Evolutionary conservation across 2,113 vertebrate species (phyloP), one percentile per base, ranked within the genome.

Genomic region (Nothobranchius furzeri): DNA sequence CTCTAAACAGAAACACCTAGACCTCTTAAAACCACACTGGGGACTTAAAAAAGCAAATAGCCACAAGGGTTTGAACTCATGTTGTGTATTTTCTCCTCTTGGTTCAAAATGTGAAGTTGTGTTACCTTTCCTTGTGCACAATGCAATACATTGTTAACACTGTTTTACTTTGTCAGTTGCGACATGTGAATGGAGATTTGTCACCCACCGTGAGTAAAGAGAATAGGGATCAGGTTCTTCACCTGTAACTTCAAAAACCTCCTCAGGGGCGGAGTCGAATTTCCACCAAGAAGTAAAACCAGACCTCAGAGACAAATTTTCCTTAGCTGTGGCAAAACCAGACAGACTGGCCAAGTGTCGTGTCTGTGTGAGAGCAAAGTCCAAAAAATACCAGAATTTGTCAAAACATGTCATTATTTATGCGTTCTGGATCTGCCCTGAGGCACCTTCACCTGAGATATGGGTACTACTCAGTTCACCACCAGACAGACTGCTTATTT

Each of bases 401-500:
- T 73, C 75, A 78, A 79, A 78, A 64, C 57, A 71, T 49, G 25
- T 75, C 60, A 63, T 82, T 70, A 74, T 85, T 85, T 75, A 67
- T 73, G 75, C 62, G 68, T 85, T 77, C 75, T 73, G 66, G 64
- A 82, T 69, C 53, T 65, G 50, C 69, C 57, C 56, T 12, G 47
- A 58, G 62, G 81, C 66, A 68, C 40, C 46, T 63, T 54, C 52
- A 78, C 83, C 82, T 83, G 60, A 70, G 65, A 74, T 66, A 52
- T 43, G 42, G 74, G 75, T 57, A 53, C 76, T 60, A 47, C 75
- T 87, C 77, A 74, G 82, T 86, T 78, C 78, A 86, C 76, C 84
- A 60, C 81, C 66, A 79, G 84, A 68, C 85, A 85, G 85, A 87
- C 79, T 80, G 88, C 86, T 91, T 88, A 90, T 89, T 88, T 83